Evolutionary conservation across 2,888 invertebrate genomes (phyloP).

Genomic region (Heliothis peltigera): DNA sequence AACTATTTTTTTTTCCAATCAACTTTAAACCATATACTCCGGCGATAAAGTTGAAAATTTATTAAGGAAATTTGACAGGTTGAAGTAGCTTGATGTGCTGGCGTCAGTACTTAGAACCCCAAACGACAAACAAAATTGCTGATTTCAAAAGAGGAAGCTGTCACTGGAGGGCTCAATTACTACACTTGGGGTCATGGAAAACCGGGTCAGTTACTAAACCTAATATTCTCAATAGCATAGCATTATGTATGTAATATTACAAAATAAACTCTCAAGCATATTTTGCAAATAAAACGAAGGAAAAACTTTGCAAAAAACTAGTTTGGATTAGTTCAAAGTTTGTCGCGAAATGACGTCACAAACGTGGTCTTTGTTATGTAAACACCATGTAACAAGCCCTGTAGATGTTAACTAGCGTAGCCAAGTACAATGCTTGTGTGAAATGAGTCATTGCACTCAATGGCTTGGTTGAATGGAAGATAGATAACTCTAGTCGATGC

Average conservation of each 20-base stretch:
- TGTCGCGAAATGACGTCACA: not conserved
- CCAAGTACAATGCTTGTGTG: not conserved
- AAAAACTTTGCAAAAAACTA: too few species aligned
- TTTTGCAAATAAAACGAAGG: not conserved
- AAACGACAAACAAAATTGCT: conserved; percentile 4
- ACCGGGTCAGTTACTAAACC: not conserved
- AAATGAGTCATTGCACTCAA: not conserved
- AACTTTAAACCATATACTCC: too few species aligned
- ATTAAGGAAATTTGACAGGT: too few species aligned
- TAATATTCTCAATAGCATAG: too few species aligned
- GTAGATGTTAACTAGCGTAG: conserved; percentile 2
- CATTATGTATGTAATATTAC: too few species aligned
- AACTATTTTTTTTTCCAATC: too few species aligned
- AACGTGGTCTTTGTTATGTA: conserved; percentile 17
- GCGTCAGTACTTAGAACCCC: too few species aligned
- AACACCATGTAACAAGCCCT: conserved; percentile 13
- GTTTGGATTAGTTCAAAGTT: not conserved
- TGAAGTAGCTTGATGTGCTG: too few species aligned
- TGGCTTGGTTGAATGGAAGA: conserved; percentile 1
- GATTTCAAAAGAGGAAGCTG: conserved; percentile 21
- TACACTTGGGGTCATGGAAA: not conserved
- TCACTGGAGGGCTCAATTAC: not conserved
- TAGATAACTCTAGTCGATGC: not conserved
- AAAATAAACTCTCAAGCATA: too few species aligned
- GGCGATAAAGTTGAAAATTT: too few species aligned